Base-by-base conservation (phyloP, 2,888 invertebrate species). In the Pandemis corylana region DNA sequence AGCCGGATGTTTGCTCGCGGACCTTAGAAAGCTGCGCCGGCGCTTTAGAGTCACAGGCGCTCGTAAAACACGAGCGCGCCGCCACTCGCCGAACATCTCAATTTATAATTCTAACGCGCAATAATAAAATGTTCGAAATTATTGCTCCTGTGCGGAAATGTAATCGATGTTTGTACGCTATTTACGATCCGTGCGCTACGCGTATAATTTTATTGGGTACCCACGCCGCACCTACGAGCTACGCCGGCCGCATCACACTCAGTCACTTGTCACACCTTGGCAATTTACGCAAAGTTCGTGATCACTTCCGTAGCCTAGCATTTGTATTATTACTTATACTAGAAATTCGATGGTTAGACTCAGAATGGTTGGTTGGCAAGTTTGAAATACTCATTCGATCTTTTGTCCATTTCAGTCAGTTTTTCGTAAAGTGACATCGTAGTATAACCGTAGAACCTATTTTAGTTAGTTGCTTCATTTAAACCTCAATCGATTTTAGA, bases 1-100 rank as follows among this genome's bases (percentile, higher is more conserved):
- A 84, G 83, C 90, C 92, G 91, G 92, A 93, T 91, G 91, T 91
- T 91, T 90, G 86, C 83, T 85, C 82, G 82, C 82, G 84, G 85
- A 87, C 84, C 89, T 87, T 91, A 91, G 92, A 92, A 92, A 92
- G 92, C 89, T 87, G 85, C 82, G 83, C 81, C 81, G 78, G 78
- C 78, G 77, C 70, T 79, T 84, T 84, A 83, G 82, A 83, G 82
- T 84, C 81, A 82, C 81, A 82, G 84, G 84, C 86, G 85, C 85
- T 87, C 88, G 89, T 91, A 89, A 91, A 90, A 82, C 82, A 81
- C 76, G 76, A 84, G 83, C 83, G 82, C 81, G 79, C 76, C 78
- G 76, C 78, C 78, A 73, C 76, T 77, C 81, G 78, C 75, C 77
- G 78, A 88, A 89, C 87, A 85, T 88, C 90, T 91, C 86, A 88